A percentile compares a stretch with the other conserved stretches of the same genome.
Evolutionary conservation across 1,140 invertebrate species (phyloP).

Genomic region (Charaxes varanes): DNA sequence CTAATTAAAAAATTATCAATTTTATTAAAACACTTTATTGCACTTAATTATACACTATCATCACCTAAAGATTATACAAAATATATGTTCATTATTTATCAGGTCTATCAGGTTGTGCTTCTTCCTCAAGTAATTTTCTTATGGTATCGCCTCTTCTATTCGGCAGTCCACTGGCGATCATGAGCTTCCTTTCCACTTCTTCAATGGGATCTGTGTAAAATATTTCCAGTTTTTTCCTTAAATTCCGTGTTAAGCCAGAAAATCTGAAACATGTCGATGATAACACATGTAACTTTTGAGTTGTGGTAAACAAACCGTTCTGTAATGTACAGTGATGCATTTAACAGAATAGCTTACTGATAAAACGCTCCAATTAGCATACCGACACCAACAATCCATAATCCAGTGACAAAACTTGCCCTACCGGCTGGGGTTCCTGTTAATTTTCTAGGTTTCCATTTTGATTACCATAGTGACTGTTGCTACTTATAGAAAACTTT

Average conservation of each 20-base stretch:
- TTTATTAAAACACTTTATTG: conserved; percentile 30
- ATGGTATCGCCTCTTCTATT: conserved; percentile 34
- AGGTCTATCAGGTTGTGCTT: conserved; percentile 38
- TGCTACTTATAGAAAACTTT: no score
- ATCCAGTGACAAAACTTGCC: conserved; percentile 54
- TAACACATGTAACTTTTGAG: background rate
- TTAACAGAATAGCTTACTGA: conserved; percentile 43
- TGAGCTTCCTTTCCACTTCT: conserved; percentile 51
- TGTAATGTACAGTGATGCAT: background rate
- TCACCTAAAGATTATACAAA: conserved; percentile 27
- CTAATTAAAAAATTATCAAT: conserved; percentile 45
- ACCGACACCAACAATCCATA: conserved; percentile 41
- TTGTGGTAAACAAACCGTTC: conserved; percentile 6
- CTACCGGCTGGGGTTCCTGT: conserved; percentile 69
- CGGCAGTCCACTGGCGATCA: conserved; percentile 48
- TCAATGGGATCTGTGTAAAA: conserved; percentile 55
- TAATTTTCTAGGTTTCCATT: conserved; percentile 71
- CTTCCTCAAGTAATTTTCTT: conserved; percentile 37
- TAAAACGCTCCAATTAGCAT: conserved; percentile 41
- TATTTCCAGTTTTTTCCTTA: conserved; percentile 35
- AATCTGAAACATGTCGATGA: conserved; percentile 34
- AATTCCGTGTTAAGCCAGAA: conserved; percentile 33
- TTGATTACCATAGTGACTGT: no score
- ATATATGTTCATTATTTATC: conserved; percentile 37
- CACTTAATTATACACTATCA: conserved; percentile 16